phyloP scores from a whole-genome alignment of 37 sponge, comb jelly and placozoan genomes.

The Dysidea cf. avara region DNA sequence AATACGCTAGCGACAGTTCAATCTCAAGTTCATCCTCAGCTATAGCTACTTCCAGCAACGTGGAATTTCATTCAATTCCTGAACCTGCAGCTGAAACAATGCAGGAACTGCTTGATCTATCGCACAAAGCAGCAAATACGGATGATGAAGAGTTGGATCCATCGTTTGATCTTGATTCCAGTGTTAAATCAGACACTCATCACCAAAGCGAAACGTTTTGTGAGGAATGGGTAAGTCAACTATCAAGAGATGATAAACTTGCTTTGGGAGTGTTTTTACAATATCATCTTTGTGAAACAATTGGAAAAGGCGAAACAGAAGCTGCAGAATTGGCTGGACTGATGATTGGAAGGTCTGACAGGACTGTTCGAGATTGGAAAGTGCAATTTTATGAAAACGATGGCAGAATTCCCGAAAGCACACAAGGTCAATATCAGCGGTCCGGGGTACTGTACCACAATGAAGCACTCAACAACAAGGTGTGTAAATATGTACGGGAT shows the following conservation, averaged over 20 bases:
- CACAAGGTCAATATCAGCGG: conserved; percentile 41
- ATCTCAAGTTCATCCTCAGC: too few species aligned
- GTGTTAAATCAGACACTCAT: conserved; percentile 18
- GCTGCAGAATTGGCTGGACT: conserved; percentile 56
- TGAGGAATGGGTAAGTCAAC: conserved; percentile 35
- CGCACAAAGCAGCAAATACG: conserved; percentile 45
- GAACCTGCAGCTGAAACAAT: too few species aligned
- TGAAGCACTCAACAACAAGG: conserved; percentile 33
- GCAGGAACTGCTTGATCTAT: conserved; percentile 26
- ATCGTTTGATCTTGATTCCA: conserved; percentile 29
- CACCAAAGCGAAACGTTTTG: conserved; percentile 37
- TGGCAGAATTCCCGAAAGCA: conserved; percentile 38
- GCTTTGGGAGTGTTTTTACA: conserved; percentile 46
- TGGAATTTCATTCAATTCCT: too few species aligned
- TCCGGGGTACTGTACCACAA: conserved; percentile 23
- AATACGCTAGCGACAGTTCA: too few species aligned
- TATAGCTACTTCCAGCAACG: too few species aligned
- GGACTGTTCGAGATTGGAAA: conserved; percentile 42
- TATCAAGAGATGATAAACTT: conserved; percentile 18
- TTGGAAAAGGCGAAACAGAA: conserved; percentile 29
- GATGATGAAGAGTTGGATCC: conserved; percentile 54
- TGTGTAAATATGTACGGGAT: conserved; percentile 23
- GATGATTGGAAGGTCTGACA: conserved; percentile 50
- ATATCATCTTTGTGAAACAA: conserved; percentile 12
- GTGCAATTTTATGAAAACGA: conserved; percentile 12